Base-by-base conservation (phyloP, 1,140 invertebrate genomes). In the Halyomorpha halys region DNA sequence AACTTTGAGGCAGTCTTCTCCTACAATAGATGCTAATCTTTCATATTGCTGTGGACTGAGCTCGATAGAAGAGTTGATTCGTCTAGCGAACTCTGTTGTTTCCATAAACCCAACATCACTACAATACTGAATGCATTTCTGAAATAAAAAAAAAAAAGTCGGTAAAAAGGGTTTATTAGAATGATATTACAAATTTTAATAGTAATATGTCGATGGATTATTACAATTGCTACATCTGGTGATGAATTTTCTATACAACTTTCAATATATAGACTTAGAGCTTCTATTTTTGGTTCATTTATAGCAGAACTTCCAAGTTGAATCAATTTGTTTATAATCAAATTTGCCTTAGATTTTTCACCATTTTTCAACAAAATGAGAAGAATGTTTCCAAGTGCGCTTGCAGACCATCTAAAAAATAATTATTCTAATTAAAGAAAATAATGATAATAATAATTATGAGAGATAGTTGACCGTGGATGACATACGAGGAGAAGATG, bases 321-420 rank as follows among this genome's bases (percentile, higher is more conserved):
- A 62, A 78, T 71, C 21, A 83, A 73, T 71, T 80, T 80, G 4
- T 74, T 70, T 60, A 83, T 75, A 5, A 83, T 72, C 45, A 72
- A 69, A 21, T 61, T 70, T 13, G 80, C 79, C 62, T 78, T 76
- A n/a, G 77, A 71, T 62, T 78, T 79, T 63, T 77, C 71, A n/a
- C 72, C 72, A 60, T 74, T 74, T 63, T 76, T 73, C 11, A 80
- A 70, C 16, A 76, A 70, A 14, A 83, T 44, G 0, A 70, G 73
- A 39, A 83, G 72, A 18, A 83, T 74, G 68, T 82, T 76, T 15
- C 81, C 80, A 14, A 83, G 68, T 73, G 83, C 80, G 66, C 76
- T 73, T 4, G 81, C 82, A 27, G 80, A 80, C 72, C 82, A 81
- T 39, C 76, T 80, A 51, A 74, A 71, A 64, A 56, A 59, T 64